Base-by-base conservation (phyloP, 2,113 vertebrate genomes). In the Okapia johnstoni region DNA sequence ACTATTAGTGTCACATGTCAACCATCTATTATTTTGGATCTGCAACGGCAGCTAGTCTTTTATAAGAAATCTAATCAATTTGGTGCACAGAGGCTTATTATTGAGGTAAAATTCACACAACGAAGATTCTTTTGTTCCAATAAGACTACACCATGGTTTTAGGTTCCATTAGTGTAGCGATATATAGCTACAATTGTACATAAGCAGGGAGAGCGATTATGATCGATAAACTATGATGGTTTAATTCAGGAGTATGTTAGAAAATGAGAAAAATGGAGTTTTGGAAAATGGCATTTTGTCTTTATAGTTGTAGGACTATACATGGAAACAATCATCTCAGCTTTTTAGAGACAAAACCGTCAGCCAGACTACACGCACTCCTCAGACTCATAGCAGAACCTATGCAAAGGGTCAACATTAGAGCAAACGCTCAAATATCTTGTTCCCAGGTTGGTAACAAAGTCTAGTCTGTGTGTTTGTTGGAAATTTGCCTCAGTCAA, bases 21-120 rank as follows among this genome's bases (percentile, higher is more conserved):
- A 96, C 98, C 90, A 95, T 21, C 93, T 97, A 70, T 98, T 98
- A 98, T 98, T 79, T 96, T 98, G 98, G 97, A 98, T 98, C 98
- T 98, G 96, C 97, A 95, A 96, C 1, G 93, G 96, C 81, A 98
- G 97, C 92, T 10, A 98, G 93, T 96, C 93, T 96, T 98, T 98
- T 98, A 97, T 93, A 98, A 85, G 40, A 54, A 36, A 97, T 98
- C 61, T 96, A 97, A 97, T 98, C 97, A 97, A 88, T 94, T 97
- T 96, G 19, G 28, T 96, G 85, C 85, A 85, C 40, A 63, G 89
- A 98, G 76, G 52, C 94, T 95, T 98, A 73, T 98, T 77, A 97
- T 66, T 86, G 89, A 98, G 93, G 96, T 79, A 94, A 96, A 97
- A 93, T 93, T 85, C 94, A 95, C 50, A 92, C 40, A 54, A 48